Evolutionary conservation across 1,140 invertebrate species (phyloP).

Genomic region (Gonioctena quinquepunctata): DNA sequence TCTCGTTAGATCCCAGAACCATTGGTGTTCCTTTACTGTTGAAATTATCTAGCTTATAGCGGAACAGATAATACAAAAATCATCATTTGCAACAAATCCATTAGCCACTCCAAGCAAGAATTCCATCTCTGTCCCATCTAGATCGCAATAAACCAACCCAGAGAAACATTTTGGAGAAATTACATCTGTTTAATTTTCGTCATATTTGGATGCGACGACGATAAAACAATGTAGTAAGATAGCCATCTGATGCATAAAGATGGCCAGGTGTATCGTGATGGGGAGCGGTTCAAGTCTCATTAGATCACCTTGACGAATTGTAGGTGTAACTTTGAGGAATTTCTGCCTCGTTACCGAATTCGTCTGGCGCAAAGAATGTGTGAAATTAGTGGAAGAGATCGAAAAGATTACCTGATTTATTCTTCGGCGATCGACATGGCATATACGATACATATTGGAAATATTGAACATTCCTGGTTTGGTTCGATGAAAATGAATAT

Average conservation of each 20-base stretch:
- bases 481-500: too few species aligned
- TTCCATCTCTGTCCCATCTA: too few species aligned
- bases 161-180: neutral
- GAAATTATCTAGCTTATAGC: too few species aligned
- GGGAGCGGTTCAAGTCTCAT: neutral
- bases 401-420: too few species aligned
- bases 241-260: neutral
- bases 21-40: too few species aligned
- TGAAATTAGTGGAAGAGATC: neutral
- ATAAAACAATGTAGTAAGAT: neutral
- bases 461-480: too few species aligned
- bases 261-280: neutral
- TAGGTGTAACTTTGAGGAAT: neutral
- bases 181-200: neutral
- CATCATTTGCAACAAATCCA: too few species aligned
- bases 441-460: too few species aligned
- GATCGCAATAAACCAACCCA: neutral
- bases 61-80: too few species aligned
- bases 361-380: neutral
- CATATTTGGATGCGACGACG: neutral
- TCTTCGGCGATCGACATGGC: too few species aligned
- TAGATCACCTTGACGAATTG: neutral
- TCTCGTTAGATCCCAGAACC: too few species aligned
- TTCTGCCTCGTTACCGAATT: neutral
- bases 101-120: too few species aligned